A percentile compares a stretch with the other conserved stretches of the same genome.
Evolutionary conservation across 2,888 invertebrate species (phyloP).

Genomic region (Lapara coniferarum): DNA sequence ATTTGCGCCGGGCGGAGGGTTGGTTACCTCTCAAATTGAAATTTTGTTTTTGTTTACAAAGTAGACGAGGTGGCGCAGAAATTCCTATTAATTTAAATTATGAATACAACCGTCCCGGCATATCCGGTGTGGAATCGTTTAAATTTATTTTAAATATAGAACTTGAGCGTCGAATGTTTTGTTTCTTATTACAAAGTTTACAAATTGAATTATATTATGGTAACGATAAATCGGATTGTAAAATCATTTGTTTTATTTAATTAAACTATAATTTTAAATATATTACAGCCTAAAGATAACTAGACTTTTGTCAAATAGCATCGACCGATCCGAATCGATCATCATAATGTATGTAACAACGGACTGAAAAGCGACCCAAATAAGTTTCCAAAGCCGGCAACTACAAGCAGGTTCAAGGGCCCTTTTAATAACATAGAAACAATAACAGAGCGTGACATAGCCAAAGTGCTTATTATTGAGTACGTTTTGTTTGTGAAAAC

Average conservation of each 20-base stretch:
- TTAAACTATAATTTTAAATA: too few species aligned
- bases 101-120: conserved; percentile 8
- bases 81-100: conserved; percentile 32
- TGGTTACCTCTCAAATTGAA: conserved; percentile 65
- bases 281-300: too few species aligned
- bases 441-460: neutral
- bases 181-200: neutral
- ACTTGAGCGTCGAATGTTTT: neutral
- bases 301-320: too few species aligned
- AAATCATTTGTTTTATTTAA: too few species aligned
- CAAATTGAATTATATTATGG: neutral
- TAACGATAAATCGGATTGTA: too few species aligned
- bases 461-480: neutral
- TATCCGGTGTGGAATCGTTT: conserved; percentile 15
- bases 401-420: neutral
- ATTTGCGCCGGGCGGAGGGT: conserved; percentile 64
- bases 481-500: neutral
- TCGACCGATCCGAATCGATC: too few species aligned
- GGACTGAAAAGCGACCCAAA: neutral
- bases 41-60: conserved; percentile 73
- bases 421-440: neutral
- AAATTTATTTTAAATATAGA: conserved; percentile 12
- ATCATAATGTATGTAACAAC: neutral
- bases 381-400: neutral
- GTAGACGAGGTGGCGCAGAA: conserved; percentile 55